Base-by-base conservation (phyloP, 2,888 invertebrate species). In the Macrophya annulata region DNA sequence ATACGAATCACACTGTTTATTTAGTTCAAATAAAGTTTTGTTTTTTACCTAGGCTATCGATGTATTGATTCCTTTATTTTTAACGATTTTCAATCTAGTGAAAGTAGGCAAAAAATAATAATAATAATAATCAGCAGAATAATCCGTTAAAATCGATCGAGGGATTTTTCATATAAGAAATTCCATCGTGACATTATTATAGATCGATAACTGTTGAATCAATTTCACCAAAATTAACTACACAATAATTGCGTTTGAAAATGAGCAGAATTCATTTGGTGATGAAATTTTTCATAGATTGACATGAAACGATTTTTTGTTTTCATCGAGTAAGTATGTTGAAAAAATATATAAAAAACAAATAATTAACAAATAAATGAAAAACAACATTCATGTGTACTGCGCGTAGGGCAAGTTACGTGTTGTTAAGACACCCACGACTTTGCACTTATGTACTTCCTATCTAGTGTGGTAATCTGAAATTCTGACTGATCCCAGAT, bases 381-480 rank as follows among this genome's bases (percentile, higher is more conserved):
- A 71, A 71, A 68, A 62, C 15, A 62, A 6, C 4, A 40, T n/a
- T 71, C 71, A 17, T 31, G 37, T 40, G 71, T 8, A 31, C 68
- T 0, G 71, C 37, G 71, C 17, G 76, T 45, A 6, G 76, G 25
- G 48, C 76, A 25, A 76, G 76, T 76, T 76, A 48, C 76, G 43
- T 48, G 48, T 48, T 15, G 77, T 55, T 25, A 25, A 77, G 77
- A 55, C 76, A 48, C 48, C n/a, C 25, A 62, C 9, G 62, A 62
- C 21, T 62, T 62, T 62, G 62, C 62, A 62, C 71, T 72, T 25
- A 62, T 25, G 21, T 51, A 31, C 31, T 21, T 31, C 55, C 62
- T 83, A 83, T 83, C 83, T 68, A 31, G 48, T 68, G 83, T 83
- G 71, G 68, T 83, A 83, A 83, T 83, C 83, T 83, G 83, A 83